phyloP scores from a whole-genome alignment of 2,888 invertebrate genomes.

The Boloria selene region DNA sequence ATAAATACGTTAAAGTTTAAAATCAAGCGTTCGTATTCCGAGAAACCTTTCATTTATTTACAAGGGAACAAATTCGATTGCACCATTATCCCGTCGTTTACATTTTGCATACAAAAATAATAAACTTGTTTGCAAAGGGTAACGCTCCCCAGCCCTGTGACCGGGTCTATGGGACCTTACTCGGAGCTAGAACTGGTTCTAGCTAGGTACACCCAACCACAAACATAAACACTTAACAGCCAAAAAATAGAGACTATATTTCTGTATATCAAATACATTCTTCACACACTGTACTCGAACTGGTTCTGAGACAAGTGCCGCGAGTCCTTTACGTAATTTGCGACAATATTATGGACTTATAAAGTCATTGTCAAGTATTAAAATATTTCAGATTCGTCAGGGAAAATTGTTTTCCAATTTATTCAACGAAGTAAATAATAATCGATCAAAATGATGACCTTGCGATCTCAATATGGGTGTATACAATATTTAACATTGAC shows the following conservation, averaged over 20 bases:
- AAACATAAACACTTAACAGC: conserved; percentile 8
- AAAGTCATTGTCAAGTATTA: conserved; percentile 42
- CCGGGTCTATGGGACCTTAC: conserved; percentile 69
- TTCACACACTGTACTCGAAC: conserved; percentile 46
- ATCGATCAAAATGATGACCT: conserved; percentile 22
- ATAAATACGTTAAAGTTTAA: conserved; percentile 20
- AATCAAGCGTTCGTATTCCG: conserved; percentile 6
- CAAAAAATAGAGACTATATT: conserved; percentile 21
- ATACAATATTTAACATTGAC: conserved; percentile 22
- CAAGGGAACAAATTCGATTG: conserved; percentile 34
- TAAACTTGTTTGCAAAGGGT: conserved; percentile 45
- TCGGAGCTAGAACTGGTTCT: conserved; percentile 64
- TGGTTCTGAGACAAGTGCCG: conserved; percentile 59
- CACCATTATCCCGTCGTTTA: conserved; percentile 32
- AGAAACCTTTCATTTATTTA: conserved; percentile 24
- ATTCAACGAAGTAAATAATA: conserved; percentile 11
- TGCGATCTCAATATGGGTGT: conserved; percentile 19
- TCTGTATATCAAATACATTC: neutral
- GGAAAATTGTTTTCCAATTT: conserved; percentile 26
- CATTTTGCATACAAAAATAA: conserved; percentile 44
- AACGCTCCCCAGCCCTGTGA: conserved; percentile 45
- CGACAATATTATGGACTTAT: conserved; percentile 45
- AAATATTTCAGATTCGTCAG: conserved; percentile 33
- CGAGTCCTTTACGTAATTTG: conserved; percentile 58
- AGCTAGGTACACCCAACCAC: conserved; percentile 13